Base-by-base conservation (phyloP, 64 coral and sea anemone species). In the Porites australiensis region DNA sequence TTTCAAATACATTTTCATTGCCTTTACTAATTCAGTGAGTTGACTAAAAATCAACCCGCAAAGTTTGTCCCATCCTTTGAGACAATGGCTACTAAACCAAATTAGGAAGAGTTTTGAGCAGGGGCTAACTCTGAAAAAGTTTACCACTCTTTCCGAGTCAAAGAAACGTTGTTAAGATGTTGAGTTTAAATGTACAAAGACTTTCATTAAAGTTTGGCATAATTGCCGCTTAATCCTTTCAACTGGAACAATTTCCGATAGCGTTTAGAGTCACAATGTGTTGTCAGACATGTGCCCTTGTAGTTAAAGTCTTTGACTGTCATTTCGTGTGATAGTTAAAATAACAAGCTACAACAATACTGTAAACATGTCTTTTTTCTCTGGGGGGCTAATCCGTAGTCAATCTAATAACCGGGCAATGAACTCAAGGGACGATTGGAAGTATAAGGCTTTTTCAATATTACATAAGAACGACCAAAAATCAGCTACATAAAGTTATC, bases 211-310 rank as follows among this genome's bases (percentile, higher is more conserved):
- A 68, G 67, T 84, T 84, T 63, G 67, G 67, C 52, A 50, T 84
- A 22, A 84, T 84, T 84, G 63, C 61, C 11, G 2, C 45, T 84
- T 84, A 67, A 84, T 84, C 81, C 63, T 69, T 84, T 84, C 67
- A 84, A 68, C 81, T 84, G 8, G 7, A 22, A 67, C 53, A 15
- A 84, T 49, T 68, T 84, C 81, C 81, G 61, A 46, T 22, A 84
- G 81, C 81, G 44, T 50, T 84, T 84, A 84, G 21, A 63, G 12
- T 48, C 44, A 19, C 62, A 84, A n/a, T 83, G 58, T 65, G 20
- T 4, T 47, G 10, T 6, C 14, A 22, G 58, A 49, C 61, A 67
- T n/a, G 81, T 65, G 81, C 44, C 49, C 45, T 13, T 84, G 62
- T 69, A 48, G 69, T 84, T 68, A 46, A 45, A 22, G 8, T 45